Base-by-base conservation (phyloP, 2,888 invertebrate species). In the Balanococcus diminutus region DNA sequence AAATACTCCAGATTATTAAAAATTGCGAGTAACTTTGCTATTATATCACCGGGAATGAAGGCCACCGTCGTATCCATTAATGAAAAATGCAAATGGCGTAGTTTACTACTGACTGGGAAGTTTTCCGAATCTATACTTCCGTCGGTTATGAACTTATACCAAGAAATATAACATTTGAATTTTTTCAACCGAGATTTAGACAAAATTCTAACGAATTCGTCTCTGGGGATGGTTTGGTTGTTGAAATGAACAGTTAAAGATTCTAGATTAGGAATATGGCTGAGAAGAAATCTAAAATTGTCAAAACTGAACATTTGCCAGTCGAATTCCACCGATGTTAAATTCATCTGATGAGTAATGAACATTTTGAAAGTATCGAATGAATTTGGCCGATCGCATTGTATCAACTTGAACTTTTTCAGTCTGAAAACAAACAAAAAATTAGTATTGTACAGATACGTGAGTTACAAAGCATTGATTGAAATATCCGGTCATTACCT, bases 271-370 rank as follows among this genome's bases (percentile, higher is more conserved):
- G 67, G 67, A 28, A 67, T 67, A 28, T 67, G 67, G 1, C 16
- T 8, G 28, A 67, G 28, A 0, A 67, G 16, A 28, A 67, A 67
- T 67, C 16, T 67, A 6, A 67, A 67, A 67, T 67, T 67, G 3
- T 67, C 67, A 14, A 67, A 67, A 67, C 28, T 67, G 19, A 28
- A 67, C 67, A 67, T 67, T 67, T 67, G 25, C 67, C 67, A 67
- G 25, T 67, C 67, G 19, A 67, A 67, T 67, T 67, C 67, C 31
- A 67, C 28, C 0, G 67, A 67, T 1, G 67, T 67, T 14, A 67
- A 28, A 67, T 67, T 67, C 28, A 28, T 67, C 16, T 67, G 67
- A 67, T 28, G 67, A 67, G 67, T 67, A 14, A 67, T 67, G 28
- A 67, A 67, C 14, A 16, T 67, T 67, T 67, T 67, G 16, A 67